These are phyloP conservation scores for Eledone cirrhosa DNA, from an alignment of 2,888 invertebrate species.

Conservation along the genomic window DNA sequence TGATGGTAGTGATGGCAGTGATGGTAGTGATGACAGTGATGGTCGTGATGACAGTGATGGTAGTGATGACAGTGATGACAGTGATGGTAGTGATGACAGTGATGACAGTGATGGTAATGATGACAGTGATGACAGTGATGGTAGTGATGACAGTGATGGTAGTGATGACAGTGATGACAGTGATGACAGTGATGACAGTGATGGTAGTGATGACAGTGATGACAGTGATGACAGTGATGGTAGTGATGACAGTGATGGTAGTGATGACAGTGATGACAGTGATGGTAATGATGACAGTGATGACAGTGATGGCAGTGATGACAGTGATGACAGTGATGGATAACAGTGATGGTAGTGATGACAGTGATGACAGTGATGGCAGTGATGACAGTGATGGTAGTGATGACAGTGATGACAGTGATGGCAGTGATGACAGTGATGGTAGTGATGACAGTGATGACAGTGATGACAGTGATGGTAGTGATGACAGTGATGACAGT, in stretches of 20 bases:
- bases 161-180: conserved; percentile 18
- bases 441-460: neutral
- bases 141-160: conserved; percentile 10
- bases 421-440: neutral
- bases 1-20: conserved; percentile 19
- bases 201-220: neutral
- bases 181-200: conserved; percentile 21
- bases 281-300: conserved; percentile 2
- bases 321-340: too few relatives aligned
- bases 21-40: conserved; percentile 15
- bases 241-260: neutral
- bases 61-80: conserved; percentile 12
- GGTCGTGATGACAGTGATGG: conserved; percentile 7
- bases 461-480: neutral
- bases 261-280: conserved; percentile 12
- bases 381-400: neutral
- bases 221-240: conserved; percentile 7
- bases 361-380: neutral
- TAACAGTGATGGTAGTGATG: neutral
- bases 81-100: conserved; percentile 22
- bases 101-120: conserved; percentile 13
- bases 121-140: conserved; percentile 9
- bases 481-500: neutral
- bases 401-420: neutral
- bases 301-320: conserved; percentile 14